phyloP scores from a whole-genome alignment of 2,888 invertebrate species.

The Ctenicera cuprea region DNA sequence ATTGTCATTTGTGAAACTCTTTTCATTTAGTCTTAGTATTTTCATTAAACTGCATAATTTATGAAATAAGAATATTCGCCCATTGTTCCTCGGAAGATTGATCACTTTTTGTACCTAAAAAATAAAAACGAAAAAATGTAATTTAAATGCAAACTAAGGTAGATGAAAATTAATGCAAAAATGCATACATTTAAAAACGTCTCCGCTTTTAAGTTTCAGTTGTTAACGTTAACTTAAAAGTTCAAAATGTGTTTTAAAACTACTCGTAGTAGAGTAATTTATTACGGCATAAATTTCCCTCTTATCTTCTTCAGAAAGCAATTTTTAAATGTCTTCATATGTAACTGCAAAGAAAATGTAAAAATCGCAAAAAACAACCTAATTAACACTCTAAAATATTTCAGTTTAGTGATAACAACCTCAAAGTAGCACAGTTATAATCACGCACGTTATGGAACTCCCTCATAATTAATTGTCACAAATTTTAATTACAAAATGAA shows the following conservation, averaged over 20 bases:
- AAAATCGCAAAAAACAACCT: too few relatives aligned
- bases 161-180: background rate
- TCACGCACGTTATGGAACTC: background rate
- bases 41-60: too few relatives aligned
- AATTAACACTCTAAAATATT: background rate
- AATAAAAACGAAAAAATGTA: conserved; percentile 1
- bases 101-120: too few relatives aligned
- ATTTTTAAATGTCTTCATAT: background rate
- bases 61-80: too few relatives aligned
- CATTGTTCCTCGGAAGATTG: too few relatives aligned
- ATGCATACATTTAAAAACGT: background rate
- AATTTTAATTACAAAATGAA: background rate
- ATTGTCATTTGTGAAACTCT: too few relatives aligned
- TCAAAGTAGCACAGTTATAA: background rate
- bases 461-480: background rate
- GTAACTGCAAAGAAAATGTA: background rate
- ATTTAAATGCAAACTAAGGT: conserved; percentile 1
- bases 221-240: too few relatives aligned
- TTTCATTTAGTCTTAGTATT: too few relatives aligned
- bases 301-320: background rate
- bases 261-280: conserved; percentile 13
- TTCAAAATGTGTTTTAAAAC: conserved; percentile 12
- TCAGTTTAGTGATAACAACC: background rate
- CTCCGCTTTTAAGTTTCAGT: background rate
- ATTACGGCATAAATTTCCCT: background rate